Evolutionary conservation across 2,888 invertebrate genomes (phyloP), one percentile per base, ranked within the genome.

Genomic region (Troides helena): DNA sequence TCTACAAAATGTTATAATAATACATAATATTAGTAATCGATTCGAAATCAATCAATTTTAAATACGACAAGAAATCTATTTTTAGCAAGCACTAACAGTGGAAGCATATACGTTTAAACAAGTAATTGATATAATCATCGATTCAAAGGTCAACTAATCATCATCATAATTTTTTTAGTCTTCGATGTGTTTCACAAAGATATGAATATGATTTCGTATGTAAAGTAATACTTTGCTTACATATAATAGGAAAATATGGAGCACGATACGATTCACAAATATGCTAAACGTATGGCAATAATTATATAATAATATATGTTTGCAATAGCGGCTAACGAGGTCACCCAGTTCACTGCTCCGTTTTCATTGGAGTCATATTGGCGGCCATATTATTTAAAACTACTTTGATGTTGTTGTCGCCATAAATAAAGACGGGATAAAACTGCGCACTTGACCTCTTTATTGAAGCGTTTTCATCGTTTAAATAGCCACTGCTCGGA

Each of bases 401-500:
- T 67, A 71, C 70, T 71, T 67, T 67, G 67, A 70, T 70, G 70
- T 64, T 63, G 59, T 60, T 70, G 70, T 70, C 67, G 62, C 70
- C 67, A 67, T 71, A 67, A 71, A 67, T 71, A 64, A 67, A 56
- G 67, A 25, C 67, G 65, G 67, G 67, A 71, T 71, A 67, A 82
- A 84, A 78, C 75, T 73, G 73, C 80, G 84, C 83, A 81, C 86
- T 88, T 88, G 87, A 86, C 88, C 87, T 82, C 84, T 86, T 85
- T 85, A 84, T 81, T 81, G 78, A 80, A 77, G 78, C 80, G 81
- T 77, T 84, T 85, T 84, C 83, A 85, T 83, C 80, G 75, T 73
- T 72, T 77, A 75, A 83, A 81, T 82, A 82, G 82, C 78, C 77
- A 73, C 72, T 71, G 73, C 72, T 74, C 75, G 73, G 78, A 74